Base-by-base conservation (phyloP, 2,113 vertebrate genomes). In the Cyanoderma ruficeps region DNA sequence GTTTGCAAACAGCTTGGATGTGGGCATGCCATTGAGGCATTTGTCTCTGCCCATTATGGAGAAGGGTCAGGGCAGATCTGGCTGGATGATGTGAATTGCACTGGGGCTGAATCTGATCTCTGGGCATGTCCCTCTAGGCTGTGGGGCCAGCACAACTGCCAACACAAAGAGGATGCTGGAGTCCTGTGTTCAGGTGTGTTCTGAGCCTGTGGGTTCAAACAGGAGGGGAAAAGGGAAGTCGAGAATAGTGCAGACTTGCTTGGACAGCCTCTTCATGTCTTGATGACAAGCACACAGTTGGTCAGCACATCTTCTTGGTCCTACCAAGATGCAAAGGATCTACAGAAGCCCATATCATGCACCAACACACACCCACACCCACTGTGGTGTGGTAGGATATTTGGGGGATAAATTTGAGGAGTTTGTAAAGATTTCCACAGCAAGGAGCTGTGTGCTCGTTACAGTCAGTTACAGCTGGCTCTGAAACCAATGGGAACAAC, bases 1-100 rank as follows among this genome's bases (percentile, higher is more conserved):
- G 92, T 97, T 50, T 98, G 98, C 94, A 97, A 70, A 68, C 97
- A 98, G 93, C 94, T 98, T 63, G 89, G 85, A 84, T 98, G 98
- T 46, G 98, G 98, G 28, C 77, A 88, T 37, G 97, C 98, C 64
- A 59, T 98, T 15, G 53, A 97, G 25, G 97, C 97, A 60, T 87
- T 96, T 11, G 63, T 13, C 8, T 96, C 97, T 72, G 97, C 97
- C 76, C 12, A 97, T 49, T 98, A 97, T 15, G 97, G 98, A 0
- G 42, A 96, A 94, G 98, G 97, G 37, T 85, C 94, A 9, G 98
- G 98, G 21, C 94, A 90, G 31, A 97, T 98, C 86, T 98, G 96
- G 97, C 52, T 98, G 56, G 97, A 98, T 20, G 95, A 98, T 2
- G 37, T 98, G 41, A 94, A 92, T 25, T 98, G 98, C 76, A 86